Evolutionary conservation across 1,140 invertebrate genomes (phyloP).

Genomic region (Magallana ariakensis): DNA sequence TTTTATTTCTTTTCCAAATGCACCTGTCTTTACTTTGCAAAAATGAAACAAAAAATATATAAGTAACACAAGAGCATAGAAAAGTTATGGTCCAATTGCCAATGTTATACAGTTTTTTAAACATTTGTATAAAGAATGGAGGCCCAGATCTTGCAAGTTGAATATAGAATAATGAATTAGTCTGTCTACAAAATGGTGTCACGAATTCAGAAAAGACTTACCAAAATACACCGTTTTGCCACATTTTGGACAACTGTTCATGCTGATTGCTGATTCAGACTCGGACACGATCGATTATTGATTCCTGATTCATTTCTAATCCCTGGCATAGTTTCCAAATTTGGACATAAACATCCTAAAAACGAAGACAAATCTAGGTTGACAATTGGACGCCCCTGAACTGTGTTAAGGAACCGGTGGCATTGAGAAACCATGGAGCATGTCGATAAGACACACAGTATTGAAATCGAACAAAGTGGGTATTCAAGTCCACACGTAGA

Average conservation of each 20-base stretch:
- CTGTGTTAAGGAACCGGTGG: conserved; percentile 24
- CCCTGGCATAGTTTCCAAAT: not conserved
- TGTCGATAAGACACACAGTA: conserved; percentile 24
- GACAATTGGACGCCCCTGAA: conserved; percentile 1
- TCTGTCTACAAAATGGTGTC: no score
- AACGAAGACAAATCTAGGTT: not conserved
- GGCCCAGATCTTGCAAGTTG: no score
- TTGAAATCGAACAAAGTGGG: conserved; percentile 33
- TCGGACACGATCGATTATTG: not conserved
- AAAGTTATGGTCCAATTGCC: no score
- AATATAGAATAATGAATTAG: no score
- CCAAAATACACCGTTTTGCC: conserved; percentile 69
- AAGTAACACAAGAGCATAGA: no score
- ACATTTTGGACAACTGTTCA: conserved; percentile 58
- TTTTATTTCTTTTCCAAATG: not conserved
- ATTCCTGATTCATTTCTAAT: not conserved
- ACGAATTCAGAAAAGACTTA: conserved; percentile 47
- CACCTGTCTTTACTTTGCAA: no score
- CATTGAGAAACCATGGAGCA: conserved; percentile 26
- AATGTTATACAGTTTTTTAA: no score
- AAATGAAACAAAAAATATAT: no score
- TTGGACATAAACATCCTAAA: not conserved
- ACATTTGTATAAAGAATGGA: no score
- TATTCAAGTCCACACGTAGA: not conserved
- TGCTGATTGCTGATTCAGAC: not conserved